A percentile compares a stretch with the other conserved stretches of the same genome.
These are phyloP conservation scores for Sceliomorpha sp. DNA, from an alignment of 2,888 invertebrate genomes.

Conservation along the genomic window DNA sequence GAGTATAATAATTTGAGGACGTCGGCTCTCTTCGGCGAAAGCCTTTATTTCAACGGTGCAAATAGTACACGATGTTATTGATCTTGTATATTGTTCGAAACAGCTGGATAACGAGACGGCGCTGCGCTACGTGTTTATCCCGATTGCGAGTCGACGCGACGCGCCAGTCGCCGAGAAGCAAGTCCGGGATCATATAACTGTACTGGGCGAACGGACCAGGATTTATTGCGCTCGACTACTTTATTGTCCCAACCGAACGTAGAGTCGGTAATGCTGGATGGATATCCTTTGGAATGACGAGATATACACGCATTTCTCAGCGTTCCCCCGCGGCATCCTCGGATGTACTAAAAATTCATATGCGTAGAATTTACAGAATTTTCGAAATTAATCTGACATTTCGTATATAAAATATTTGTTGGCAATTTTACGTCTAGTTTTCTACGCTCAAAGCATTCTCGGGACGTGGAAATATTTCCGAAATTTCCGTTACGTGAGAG, in stretches of 20 bases:
- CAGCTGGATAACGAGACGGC: conserved; percentile 50
- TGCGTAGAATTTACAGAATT: no score
- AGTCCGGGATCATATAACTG: conserved; percentile 62
- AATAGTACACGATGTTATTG: conserved; percentile 49
- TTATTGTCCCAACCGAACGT: conserved; percentile 49
- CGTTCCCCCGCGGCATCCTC: no score
- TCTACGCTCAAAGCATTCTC: no score
- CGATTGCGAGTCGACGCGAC: conserved; percentile 26
- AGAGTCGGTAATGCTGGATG: conserved; percentile 23
- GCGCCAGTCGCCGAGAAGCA: conserved; percentile 49
- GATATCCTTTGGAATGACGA: conserved; percentile 22
- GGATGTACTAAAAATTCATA: no score
- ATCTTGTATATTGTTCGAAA: conserved; percentile 52
- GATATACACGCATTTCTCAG: no score
- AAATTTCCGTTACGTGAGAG: no score
- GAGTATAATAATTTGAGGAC: no score
- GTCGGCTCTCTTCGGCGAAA: background rate
- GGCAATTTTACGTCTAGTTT: no score
- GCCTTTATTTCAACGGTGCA: conserved; percentile 18
- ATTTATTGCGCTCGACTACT: conserved; percentile 57
- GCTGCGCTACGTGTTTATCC: conserved; percentile 36
- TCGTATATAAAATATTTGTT: no score
- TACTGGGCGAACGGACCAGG: conserved; percentile 52
- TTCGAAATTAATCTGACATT: no score
- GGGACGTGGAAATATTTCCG: no score